Conservation (phyloP, 2,797 vertebrate genomes). For the Sebastes aleutianus region DNA sequence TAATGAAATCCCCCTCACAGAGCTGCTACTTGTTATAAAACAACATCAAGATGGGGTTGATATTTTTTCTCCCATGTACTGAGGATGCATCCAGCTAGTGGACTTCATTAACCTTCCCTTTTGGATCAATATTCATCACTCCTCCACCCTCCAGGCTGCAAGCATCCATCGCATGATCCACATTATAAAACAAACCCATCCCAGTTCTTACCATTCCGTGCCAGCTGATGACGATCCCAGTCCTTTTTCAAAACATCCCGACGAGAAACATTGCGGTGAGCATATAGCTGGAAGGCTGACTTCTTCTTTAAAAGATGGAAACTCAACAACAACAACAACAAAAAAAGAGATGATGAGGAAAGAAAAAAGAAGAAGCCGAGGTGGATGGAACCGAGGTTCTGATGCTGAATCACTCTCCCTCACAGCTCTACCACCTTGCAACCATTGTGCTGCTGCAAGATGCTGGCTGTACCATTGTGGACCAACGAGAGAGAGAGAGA, state of each 20-base stretch:
- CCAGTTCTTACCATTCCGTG: constrained; percentile 92
- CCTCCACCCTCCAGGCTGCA: constrained; percentile 82
- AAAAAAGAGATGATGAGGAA: constrained; percentile 49
- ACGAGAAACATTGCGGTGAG: constrained; percentile 59
- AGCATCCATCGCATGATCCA: constrained; percentile 54
- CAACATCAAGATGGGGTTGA: constrained; percentile 9
- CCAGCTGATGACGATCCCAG: constrained; percentile 85
- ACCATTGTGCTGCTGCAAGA: constrained; percentile 96
- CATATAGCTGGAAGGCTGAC: constrained; percentile 39
- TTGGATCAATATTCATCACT: constrained; percentile 84
- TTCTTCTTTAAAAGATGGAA: constrained; percentile 17
- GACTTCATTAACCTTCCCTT: constrained; percentile 84
- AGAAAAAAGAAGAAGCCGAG: constrained; percentile 47
- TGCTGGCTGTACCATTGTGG: constrained; percentile 98
- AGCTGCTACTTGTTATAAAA: constrained; percentile 38
- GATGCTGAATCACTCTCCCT: constrained; percentile 93
- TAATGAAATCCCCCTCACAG: constrained; percentile 43
- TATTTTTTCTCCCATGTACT: constrained; percentile 20
- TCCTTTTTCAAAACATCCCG: constrained; percentile 89
- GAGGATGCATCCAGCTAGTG: constrained; percentile 52
- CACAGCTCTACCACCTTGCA: constrained; percentile 87
- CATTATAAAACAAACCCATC: constrained; percentile 77
- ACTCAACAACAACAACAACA: not conserved
- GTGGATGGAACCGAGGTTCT: constrained; percentile 70
- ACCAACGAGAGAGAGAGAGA: constrained; percentile 73